A percentile compares a stretch with the other conserved stretches of the same genome.
Evolutionary conservation across 2,113 vertebrate species (phyloP).

Genomic region (Columbina picui): DNA sequence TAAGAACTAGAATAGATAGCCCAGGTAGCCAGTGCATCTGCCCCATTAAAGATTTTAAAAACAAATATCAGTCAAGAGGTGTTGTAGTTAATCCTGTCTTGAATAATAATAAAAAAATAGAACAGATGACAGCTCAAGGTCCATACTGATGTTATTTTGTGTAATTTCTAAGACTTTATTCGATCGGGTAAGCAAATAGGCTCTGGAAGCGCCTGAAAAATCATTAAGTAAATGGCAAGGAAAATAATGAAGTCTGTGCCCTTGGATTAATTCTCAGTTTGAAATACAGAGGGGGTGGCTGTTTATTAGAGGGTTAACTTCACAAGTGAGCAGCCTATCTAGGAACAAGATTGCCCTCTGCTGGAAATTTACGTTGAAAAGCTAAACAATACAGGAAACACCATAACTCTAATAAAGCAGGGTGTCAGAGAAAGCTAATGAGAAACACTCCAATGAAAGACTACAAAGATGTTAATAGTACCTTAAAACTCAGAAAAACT

Average conservation of each 20-base stretch:
- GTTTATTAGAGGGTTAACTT: not conserved
- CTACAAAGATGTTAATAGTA: rapidly evolving
- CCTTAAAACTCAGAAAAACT: not conserved
- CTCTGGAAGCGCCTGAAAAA: not conserved
- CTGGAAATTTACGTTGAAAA: conserved; percentile 19
- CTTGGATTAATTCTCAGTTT: not conserved
- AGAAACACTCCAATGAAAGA: not conserved
- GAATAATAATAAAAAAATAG: not conserved
- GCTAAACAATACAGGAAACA: not conserved
- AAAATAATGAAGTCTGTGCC: rapidly evolving
- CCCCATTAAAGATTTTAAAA: not conserved
- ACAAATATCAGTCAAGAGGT: not conserved
- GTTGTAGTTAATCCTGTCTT: not conserved
- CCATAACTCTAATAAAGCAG: not conserved
- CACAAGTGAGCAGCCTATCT: not conserved
- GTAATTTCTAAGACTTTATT: not conserved
- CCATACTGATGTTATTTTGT: not conserved
- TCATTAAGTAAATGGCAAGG: not conserved
- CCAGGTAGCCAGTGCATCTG: not conserved
- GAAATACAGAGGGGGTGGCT: not conserved
- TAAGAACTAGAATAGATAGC: not conserved
- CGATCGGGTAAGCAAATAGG: not conserved
- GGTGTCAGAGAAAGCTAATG: not conserved
- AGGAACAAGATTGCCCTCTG: conserved; percentile 64
- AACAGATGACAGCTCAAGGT: not conserved